Evolutionary conservation across 2,113 vertebrate species (phyloP).

Genomic region (Peucedramus taeniatus): DNA sequence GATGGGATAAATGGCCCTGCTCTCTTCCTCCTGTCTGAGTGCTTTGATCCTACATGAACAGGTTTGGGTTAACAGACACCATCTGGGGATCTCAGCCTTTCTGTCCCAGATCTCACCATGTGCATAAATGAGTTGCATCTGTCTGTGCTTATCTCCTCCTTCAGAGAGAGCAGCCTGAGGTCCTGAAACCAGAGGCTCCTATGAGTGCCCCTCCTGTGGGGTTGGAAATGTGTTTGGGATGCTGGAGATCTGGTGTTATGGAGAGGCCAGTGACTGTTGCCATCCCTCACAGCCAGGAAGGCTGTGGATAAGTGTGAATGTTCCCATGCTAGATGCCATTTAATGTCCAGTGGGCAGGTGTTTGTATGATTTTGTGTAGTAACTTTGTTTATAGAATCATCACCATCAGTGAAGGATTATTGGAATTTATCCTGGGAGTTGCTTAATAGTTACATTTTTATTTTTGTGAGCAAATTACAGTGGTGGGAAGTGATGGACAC

Average conservation of each 20-base stretch:
- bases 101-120: not conserved
- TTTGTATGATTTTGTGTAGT: not conserved
- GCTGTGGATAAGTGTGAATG: not conserved
- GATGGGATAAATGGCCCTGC: not conserved
- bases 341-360: not conserved
- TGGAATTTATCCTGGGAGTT: not conserved
- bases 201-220: not conserved
- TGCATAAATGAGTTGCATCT: not conserved
- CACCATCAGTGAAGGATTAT: not conserved
- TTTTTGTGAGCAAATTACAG: not conserved
- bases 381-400: not conserved
- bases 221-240: not conserved
- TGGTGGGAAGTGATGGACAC: not conserved
- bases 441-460: not conserved
- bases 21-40: not conserved
- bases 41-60: not conserved
- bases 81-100: not conserved
- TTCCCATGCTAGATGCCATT: not conserved
- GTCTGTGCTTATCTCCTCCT: not conserved
- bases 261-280: not conserved
- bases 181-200: not conserved
- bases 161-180: not conserved
- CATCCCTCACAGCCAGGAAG: not conserved
- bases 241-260: not conserved
- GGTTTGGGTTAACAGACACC: not conserved